Conservation (phyloP, 2,888 invertebrate species). For the Cyclophora albipunctata region DNA sequence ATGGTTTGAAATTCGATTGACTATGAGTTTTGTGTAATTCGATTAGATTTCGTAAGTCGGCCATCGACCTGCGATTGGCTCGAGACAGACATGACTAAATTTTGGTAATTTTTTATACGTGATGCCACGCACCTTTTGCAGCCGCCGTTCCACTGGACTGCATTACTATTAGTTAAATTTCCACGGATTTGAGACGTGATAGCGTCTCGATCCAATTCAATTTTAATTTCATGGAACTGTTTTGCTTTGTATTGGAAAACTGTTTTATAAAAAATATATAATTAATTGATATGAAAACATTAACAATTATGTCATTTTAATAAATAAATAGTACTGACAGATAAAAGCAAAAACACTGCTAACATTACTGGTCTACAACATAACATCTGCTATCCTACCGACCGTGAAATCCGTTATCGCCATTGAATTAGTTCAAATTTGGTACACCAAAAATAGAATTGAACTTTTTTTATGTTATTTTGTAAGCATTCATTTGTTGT, state of each 20-base stretch:
- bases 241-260: constrained; percentile 28
- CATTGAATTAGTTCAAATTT: constrained; percentile 35
- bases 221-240: constrained; percentile 45
- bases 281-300: neutral
- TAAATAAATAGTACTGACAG: too few species aligned
- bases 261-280: constrained; percentile 3
- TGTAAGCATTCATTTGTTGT: neutral
- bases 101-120: constrained; percentile 54
- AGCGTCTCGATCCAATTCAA: constrained; percentile 48
- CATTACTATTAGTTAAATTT: constrained; percentile 50
- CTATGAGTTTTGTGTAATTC: constrained; percentile 47
- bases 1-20: constrained; percentile 36
- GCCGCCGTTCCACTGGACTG: constrained; percentile 52
- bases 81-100: constrained; percentile 42
- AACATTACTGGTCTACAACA: constrained; percentile 41
- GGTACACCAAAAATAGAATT: too few species aligned
- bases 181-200: constrained; percentile 61
- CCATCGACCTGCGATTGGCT: constrained; percentile 43
- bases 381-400: constrained; percentile 26
- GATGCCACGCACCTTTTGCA: constrained; percentile 55
- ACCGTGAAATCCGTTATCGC: constrained; percentile 46
- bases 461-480: constrained; percentile 1
- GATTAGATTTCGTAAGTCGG: constrained; percentile 55
- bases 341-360: too few species aligned
- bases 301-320: too few species aligned